Base-by-base conservation (phyloP, 2,888 invertebrate species). In the Diplazon laetatorius region DNA sequence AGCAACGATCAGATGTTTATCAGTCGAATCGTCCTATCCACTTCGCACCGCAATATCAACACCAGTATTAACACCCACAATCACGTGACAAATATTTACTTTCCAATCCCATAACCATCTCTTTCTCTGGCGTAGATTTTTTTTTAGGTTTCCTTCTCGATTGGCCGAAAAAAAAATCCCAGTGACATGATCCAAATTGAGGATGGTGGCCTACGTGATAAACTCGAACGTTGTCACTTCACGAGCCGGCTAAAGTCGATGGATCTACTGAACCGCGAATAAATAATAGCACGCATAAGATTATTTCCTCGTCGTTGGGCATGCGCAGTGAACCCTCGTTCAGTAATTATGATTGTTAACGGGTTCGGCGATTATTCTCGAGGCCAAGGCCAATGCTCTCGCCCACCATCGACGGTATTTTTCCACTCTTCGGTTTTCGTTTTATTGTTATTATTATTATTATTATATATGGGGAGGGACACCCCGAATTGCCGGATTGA, bases 281-380 rank as follows among this genome's bases (percentile, higher is more conserved):
- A 25, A 50, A 22, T 22, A 25, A 50, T 22, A 50, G 5, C 22
- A 22, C 0, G 25, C n/a, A 50, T 5, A 25, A 50, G n/a, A 50
- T 50, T 50, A 50, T 25, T 50, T 50, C 25, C 50, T 25, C 50
- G 10, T n/a, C 25, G 50, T 25, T 25, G 25, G 50, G 12, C 50
- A 50, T 25, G 25, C 50, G 50, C 50, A 25, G 25, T 6, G 50
- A 50, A 1, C 50, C 25, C 0, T 10, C 12, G n/a, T 25, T 25
- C 25, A 1, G 25, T 50, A 50, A 50, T 50, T 50, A 50, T 22
- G n/a, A n/a, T n/a, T 12, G 25, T 50, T n/a, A 50, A 50, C 50
- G 25, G n/a, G n/a, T 25, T 25, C 25, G 22, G 50, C 50, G 25
- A 25, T 50, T 25, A 50, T 2, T 25, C 12, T 22, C 1, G 50